Conservation (phyloP, 2,888 invertebrate genomes). For the Anthrax anthrax region DNA sequence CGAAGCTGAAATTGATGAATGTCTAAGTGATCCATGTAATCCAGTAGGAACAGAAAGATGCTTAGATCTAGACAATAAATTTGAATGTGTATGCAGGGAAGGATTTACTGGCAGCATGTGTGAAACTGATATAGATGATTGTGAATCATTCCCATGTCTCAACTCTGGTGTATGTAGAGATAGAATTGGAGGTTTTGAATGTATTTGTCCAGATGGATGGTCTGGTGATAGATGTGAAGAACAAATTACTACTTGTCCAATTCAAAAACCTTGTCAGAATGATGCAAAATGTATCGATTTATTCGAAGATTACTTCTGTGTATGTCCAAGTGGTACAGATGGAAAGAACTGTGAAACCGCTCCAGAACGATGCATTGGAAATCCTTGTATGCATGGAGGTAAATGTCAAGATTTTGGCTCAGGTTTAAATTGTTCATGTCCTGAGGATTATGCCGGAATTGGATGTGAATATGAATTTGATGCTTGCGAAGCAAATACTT, state of each 20-base stretch:
- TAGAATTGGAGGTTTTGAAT: slow-evolving; percentile 69
- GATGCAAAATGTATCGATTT: slow-evolving; percentile 82
- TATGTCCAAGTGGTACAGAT: slow-evolving; percentile 85
- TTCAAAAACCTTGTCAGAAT: slow-evolving; percentile 76
- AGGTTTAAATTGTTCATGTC: slow-evolving; percentile 86
- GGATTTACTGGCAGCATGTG: slow-evolving; percentile 77
- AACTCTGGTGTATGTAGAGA: slow-evolving; percentile 84
- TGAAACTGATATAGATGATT: slow-evolving; percentile 78
- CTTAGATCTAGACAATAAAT: slow-evolving; percentile 76
- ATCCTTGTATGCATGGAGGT: slow-evolving; percentile 89
- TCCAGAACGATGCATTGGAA: slow-evolving; percentile 56
- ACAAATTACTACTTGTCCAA: slow-evolving; percentile 74
- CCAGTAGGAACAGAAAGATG: slow-evolving; percentile 82
- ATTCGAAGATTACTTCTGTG: slow-evolving; percentile 51
- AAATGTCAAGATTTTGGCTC: slow-evolving; percentile 93
- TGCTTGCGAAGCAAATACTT: slow-evolving; percentile 78
- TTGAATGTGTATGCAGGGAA: slow-evolving; percentile 72
- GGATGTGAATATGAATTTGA: slow-evolving; percentile 91
- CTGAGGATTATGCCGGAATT: slow-evolving; percentile 68
- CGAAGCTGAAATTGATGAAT: slow-evolving; percentile 86
- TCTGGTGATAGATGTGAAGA: slow-evolving; percentile 69
- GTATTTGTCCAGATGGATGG: slow-evolving; percentile 76
- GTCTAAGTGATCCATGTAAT: slow-evolving; percentile 79
- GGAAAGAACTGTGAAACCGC: slow-evolving; percentile 95
- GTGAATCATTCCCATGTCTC: slow-evolving; percentile 67